Evolutionary conservation across 2,888 invertebrate genomes (phyloP).

Genomic region (Yponomeuta cagnagella): DNA sequence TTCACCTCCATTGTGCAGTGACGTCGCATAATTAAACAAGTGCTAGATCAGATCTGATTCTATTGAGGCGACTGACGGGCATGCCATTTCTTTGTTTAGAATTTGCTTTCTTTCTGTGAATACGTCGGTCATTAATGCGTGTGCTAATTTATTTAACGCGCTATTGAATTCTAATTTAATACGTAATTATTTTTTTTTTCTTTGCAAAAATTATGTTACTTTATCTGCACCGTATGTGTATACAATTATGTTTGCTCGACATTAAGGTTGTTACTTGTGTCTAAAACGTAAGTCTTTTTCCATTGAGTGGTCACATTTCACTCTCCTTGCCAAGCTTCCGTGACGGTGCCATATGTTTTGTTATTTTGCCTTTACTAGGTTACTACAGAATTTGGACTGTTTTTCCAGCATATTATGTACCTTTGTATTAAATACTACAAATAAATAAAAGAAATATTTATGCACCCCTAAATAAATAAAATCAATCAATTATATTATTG

Average conservation of each 20-base stretch:
- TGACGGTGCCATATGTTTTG: neutral
- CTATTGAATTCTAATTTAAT: slow-evolving; percentile 6
- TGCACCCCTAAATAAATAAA: too few relatives aligned
- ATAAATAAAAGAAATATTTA: too few relatives aligned
- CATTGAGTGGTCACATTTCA: slow-evolving; percentile 40
- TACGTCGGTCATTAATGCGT: neutral
- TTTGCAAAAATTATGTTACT: too few relatives aligned
- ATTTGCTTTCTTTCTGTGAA: slow-evolving; percentile 19
- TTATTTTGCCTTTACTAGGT: neutral
- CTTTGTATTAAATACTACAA: too few relatives aligned
- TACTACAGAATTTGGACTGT: neutral
- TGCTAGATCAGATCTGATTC: slow-evolving; percentile 35
- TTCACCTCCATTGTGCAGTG: slow-evolving; percentile 56
- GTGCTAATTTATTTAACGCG: slow-evolving; percentile 17
- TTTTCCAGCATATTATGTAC: too few relatives aligned
- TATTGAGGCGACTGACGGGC: slow-evolving; percentile 22
- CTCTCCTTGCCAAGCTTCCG: slow-evolving; percentile 23
- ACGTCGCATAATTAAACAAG: slow-evolving; percentile 57
- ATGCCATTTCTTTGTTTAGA: slow-evolving; percentile 21
- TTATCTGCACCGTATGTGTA: too few relatives aligned
- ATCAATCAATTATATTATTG: too few relatives aligned
- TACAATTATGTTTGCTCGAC: neutral
- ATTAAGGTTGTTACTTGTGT: neutral
- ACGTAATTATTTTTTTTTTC: too few relatives aligned
- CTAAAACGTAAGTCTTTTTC: slow-evolving; percentile 50